These are phyloP conservation scores for Spinus olivaceus DNA, from an alignment of 2,797 vertebrate genomes.

Conservation along the genomic window DNA sequence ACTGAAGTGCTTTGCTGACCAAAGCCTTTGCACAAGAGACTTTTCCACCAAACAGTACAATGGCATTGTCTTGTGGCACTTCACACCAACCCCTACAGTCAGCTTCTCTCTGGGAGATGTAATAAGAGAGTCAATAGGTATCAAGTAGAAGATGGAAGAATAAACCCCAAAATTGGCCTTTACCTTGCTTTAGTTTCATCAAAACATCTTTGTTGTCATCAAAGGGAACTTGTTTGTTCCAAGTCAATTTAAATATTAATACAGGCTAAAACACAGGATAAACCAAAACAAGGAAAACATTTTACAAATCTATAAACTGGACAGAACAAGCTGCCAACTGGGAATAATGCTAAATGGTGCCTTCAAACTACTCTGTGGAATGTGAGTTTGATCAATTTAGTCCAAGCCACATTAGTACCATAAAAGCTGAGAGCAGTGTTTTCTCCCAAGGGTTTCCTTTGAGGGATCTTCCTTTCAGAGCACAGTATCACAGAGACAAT, in stretches of 20 bases:
- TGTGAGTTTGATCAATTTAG: conserved; percentile 23
- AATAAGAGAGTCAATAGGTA: background rate
- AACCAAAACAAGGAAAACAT: background rate
- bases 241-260: conserved; percentile 20
- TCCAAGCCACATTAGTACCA: conserved; percentile 36
- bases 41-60: background rate
- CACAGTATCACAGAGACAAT: conserved; percentile 16
- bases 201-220: background rate
- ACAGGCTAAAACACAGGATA: background rate
- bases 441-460: conserved; percentile 37
- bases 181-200: background rate
- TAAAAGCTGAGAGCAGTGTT: conserved; percentile 25
- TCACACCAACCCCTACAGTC: background rate
- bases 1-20: background rate
- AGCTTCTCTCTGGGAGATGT: background rate
- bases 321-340: background rate
- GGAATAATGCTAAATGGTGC: conserved; percentile 14
- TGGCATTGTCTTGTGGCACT: background rate
- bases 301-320: background rate
- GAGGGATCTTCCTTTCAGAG: conserved; percentile 3
- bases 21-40: background rate
- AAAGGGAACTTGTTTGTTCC: background rate
- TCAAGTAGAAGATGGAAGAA: background rate
- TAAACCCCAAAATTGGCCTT: background rate
- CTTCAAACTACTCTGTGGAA: background rate